Base-by-base conservation (phyloP, 2,113 vertebrate species). In the Condylura cristata region DNA sequence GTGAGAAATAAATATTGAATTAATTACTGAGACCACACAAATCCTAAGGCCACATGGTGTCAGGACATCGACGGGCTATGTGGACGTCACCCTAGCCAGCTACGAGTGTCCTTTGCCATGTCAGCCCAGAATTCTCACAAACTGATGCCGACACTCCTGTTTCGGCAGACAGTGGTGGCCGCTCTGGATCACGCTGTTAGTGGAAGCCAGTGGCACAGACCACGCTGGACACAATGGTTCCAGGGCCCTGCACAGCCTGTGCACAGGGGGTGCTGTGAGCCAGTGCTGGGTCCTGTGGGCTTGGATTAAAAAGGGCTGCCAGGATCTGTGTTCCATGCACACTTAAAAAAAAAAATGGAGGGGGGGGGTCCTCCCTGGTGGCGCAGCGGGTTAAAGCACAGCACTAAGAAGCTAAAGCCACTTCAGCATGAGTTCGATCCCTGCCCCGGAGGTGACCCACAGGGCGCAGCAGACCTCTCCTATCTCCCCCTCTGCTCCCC, bases 271-370 rank as follows among this genome's bases (percentile, higher is more conserved):
- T 84, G 72, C 48, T 71, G 32, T 32, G 26, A 93, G 39, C 89
- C 68, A 34, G 66, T 14, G 68, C 63, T 56, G 84, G 41, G 65
- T 37, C 81, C 72, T 96, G 37, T 80, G 85, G 83, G 92, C 79
- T 90, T 72, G 65, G 75, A 90, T 75, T 93, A 81, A 90, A 96
- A 75, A 91, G 96, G 89, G 90, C 34, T 61, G 48, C 56, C 24
- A 70, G 46, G 28, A 70, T 95, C 90, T 97, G 90, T 80, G 90
- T 97, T 97, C 97, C 96, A 88, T 97, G n/a, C 71, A 18, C 17
- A 79, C 24, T 92, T 97, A 78, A 6, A 96, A 72, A 91, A 65
- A 96, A 0, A 92, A 12, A 46, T 39, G 83, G 22, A 9, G 44
- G n/a, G n/a, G n/a, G n/a, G n/a, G n/a, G n/a, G n/a, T n/a, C 44